Percentiles rank a stretch among this genome's conserved stretches.
Conservation (phyloP, 2,113 vertebrate genomes). For the Todiramphus chloris region DNA sequence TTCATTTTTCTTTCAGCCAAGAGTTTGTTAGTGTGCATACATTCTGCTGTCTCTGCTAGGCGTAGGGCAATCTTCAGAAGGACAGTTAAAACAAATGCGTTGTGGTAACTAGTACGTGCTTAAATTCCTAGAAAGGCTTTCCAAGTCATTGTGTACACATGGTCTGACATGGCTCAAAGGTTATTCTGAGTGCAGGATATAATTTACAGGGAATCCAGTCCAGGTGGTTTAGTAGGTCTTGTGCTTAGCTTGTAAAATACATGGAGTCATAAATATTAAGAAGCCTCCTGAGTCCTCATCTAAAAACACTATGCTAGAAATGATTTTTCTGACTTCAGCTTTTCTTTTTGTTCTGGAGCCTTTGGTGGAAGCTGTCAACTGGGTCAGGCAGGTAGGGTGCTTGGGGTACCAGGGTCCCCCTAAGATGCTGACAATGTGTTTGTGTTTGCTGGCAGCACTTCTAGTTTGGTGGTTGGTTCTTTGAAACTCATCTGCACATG, state of each 20-base stretch:
- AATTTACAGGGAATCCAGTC: not conserved
- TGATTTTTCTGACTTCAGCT: not conserved
- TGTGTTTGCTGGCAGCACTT: not conserved
- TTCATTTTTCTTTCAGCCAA: not conserved
- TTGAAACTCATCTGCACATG: not conserved
- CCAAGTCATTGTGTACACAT: not conserved
- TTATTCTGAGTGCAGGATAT: not conserved
- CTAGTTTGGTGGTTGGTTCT: not conserved
- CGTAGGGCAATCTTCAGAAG: not conserved
- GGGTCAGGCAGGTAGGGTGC: not conserved
- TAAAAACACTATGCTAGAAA: not conserved
- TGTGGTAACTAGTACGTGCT: not conserved
- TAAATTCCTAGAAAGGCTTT: not conserved
- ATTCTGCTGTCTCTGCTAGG: not conserved
- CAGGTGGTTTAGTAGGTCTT: not conserved
- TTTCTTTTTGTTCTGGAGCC: not conserved
- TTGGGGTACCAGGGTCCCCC: not conserved
- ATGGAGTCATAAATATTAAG: not conserved
- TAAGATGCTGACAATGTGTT: rapidly evolving
- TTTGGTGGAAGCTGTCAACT: not conserved
- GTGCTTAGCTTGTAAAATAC: not conserved
- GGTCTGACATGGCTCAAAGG: not conserved
- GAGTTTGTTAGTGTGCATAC: rapidly evolving
- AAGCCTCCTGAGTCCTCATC: not conserved
- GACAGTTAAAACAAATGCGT: not conserved